Evolutionary conservation across 2,797 vertebrate genomes (phyloP).

Genomic region (Valencia hispanica): DNA sequence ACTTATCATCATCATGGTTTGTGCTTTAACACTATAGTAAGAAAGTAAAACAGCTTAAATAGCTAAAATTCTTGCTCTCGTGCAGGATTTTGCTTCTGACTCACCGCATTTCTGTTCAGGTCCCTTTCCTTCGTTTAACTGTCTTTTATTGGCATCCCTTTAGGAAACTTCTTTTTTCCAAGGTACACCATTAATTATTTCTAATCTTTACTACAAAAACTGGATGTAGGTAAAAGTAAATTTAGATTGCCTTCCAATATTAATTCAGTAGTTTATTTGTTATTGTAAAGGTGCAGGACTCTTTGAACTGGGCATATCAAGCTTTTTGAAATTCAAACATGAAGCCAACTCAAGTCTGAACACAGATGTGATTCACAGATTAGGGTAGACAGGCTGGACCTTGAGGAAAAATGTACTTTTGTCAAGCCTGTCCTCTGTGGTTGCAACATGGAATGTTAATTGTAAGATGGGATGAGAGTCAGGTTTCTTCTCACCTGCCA

Average conservation of each 20-base stretch:
- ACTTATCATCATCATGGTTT: too few relatives aligned
- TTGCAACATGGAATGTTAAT: conserved; percentile 23
- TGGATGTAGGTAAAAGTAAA: neutral
- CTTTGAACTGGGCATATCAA: conserved; percentile 20
- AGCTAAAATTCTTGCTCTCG: neutral
- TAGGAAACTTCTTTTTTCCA: neutral
- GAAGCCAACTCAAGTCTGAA: conserved; percentile 33
- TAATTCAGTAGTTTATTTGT: neutral
- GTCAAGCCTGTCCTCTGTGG: conserved; percentile 21
- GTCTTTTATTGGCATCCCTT: conserved; percentile 1
- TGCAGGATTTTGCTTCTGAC: conserved; percentile 3
- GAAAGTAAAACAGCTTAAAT: conserved; percentile 14
- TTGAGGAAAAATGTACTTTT: conserved; percentile 14
- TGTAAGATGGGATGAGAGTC: conserved; percentile 32
- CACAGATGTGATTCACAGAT: conserved; percentile 21
- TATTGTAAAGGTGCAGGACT: neutral
- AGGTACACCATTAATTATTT: neutral
- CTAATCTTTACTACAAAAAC: neutral
- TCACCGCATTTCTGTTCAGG: neutral
- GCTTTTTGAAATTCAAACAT: conserved; percentile 26
- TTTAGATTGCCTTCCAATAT: neutral
- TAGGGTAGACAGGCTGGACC: conserved; percentile 15
- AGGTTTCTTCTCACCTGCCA: conserved; percentile 4
- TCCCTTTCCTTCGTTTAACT: conserved; percentile 1
- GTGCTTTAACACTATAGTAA: neutral